phyloP scores from a whole-genome alignment of 2,888 invertebrate genomes.

The Zelleria hepariella region DNA sequence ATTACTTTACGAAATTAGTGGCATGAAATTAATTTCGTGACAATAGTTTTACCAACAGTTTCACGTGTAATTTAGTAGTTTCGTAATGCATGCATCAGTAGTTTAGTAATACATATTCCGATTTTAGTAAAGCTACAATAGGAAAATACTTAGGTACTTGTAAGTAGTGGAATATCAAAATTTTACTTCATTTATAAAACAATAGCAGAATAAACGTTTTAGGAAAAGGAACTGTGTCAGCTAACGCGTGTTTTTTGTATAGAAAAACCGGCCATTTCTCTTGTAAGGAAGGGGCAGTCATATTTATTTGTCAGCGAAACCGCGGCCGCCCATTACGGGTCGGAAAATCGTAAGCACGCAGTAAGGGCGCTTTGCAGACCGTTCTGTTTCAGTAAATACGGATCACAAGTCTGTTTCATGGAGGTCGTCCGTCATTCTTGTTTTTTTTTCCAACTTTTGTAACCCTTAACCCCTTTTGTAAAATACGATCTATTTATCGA shows the following conservation, averaged over 20 bases:
- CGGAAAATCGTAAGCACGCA: conserved; percentile 53
- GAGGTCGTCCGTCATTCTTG: not conserved
- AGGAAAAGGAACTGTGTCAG: not conserved
- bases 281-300: conserved; percentile 41
- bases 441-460: not conserved
- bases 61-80: no score
- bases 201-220: not conserved
- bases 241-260: not conserved
- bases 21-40: no score
- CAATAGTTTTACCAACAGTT: no score
- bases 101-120: no score
- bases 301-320: conserved; percentile 67
- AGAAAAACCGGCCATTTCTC: conserved; percentile 23
- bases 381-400: not conserved
- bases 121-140: no score
- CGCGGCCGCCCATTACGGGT: conserved; percentile 51
- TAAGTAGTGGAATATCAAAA: no score
- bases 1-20: no score
- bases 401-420: not conserved
- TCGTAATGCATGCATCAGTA: no score
- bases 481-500: no score
- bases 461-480: no score
- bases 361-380: conserved; percentile 45
- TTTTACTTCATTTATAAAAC: not conserved
- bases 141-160: no score